Base-by-base conservation (phyloP, 35 echinoderm and acorn worm genomes). In the Ophioderma brevispina region DNA sequence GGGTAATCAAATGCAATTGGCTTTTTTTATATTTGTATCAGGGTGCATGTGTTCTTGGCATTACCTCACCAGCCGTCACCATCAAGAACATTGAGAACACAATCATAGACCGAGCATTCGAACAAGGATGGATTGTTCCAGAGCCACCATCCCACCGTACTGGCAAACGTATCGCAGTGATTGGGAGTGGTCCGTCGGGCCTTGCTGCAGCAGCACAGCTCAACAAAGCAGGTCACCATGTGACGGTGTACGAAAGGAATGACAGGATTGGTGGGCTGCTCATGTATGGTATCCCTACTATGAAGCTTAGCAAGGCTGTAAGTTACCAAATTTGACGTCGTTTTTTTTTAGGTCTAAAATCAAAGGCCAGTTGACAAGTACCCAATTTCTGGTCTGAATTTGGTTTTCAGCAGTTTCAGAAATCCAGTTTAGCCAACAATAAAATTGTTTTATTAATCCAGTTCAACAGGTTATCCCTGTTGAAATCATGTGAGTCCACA, bases 41-140 rank as follows among this genome's bases (percentile, higher is more conserved):
- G 97, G 97, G 92, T 78, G 97, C 97, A 1, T 99, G 97, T 81
- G 97, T 99, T 0, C 82, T 99, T 31, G 90, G 94, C 76, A 99
- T 99, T 80, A 95, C 92, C 46, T 87, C 97, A 39, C 97, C 91
- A 37, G 87, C 97, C 13, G 97, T 99, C 0, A 99, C 97, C 87
- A 99, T 99, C 90, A 99, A 99, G 80, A 95, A 91, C 91, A 99
- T 99, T 33, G 97, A 99, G 77, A 94, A 92, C 33, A 50, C 97
- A 50, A 99, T 99, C 79, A 99, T 99, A 21, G 97, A 99, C 88
- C 87, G 95, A 40, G 97, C 97, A 40, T 99, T 99, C 76, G 97
- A 99, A 36, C 93, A 99, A 80, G 97, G 97, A 0, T 99, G 97
- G 97, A 99, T 99, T 28, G 17, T 35, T 21, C 97, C 97, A 8